Evolutionary conservation across 2,797 vertebrate genomes (phyloP).

Genomic region (Strix occidentalis): DNA sequence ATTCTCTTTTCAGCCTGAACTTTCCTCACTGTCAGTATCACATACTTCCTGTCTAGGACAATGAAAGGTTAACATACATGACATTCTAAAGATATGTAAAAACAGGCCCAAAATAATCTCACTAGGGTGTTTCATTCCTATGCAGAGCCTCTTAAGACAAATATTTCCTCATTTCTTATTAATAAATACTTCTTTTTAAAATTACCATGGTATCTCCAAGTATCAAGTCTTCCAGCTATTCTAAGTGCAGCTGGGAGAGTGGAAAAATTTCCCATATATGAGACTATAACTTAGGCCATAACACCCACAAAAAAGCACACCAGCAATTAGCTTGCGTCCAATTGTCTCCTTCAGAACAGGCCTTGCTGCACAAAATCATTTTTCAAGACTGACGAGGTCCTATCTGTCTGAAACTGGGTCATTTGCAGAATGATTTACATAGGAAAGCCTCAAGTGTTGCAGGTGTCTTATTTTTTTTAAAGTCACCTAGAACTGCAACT

Average conservation of each 20-base stretch:
- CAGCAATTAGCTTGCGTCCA: background rate
- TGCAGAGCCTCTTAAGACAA: background rate
- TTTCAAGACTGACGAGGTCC: background rate
- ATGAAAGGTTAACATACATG: constrained; percentile 2
- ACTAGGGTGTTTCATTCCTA: background rate
- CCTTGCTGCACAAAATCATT: background rate
- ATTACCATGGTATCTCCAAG: background rate
- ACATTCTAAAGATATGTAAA: background rate
- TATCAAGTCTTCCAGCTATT: background rate
- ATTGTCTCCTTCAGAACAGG: background rate
- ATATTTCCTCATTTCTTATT: background rate
- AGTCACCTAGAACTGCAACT: background rate
- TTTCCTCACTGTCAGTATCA: background rate
- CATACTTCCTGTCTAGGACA: constrained; percentile 21
- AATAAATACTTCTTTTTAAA: background rate
- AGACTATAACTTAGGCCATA: background rate
- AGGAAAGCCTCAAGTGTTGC: background rate
- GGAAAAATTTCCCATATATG: background rate
- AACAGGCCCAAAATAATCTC: background rate
- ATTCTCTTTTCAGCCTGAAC: constrained; percentile 4
- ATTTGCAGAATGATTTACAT: background rate
- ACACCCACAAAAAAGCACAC: background rate
- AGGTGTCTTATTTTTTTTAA: background rate
- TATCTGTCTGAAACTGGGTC: background rate
- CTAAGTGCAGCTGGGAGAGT: background rate